A percentile compares a stretch with the other conserved stretches of the same genome.
These are phyloP conservation scores for Mesorhabditis belari DNA, from an alignment of 2,888 invertebrate species.

Conservation along the genomic window DNA sequence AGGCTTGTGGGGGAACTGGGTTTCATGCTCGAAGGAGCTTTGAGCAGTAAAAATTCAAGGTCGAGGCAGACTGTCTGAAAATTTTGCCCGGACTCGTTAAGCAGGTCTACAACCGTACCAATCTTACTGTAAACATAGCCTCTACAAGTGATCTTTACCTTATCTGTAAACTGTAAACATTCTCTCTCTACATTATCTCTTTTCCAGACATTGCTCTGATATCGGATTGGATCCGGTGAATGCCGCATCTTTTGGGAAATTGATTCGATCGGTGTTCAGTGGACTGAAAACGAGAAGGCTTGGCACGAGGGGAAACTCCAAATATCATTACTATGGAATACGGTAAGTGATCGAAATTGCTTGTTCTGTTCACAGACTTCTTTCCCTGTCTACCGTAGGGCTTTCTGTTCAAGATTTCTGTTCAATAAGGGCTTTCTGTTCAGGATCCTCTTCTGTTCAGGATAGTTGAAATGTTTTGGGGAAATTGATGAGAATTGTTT, in stretches of 20 bases:
- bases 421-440: too few relatives aligned
- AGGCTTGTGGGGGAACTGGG: too few relatives aligned
- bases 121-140: neutral
- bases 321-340: slow-evolving; percentile 98
- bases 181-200: neutral
- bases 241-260: slow-evolving; percentile 97
- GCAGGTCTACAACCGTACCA: neutral
- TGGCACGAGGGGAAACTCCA: slow-evolving; percentile 67
- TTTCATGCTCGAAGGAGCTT: too few relatives aligned
- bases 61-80: too few relatives aligned
- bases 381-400: too few relatives aligned
- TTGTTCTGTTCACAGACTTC: too few relatives aligned
- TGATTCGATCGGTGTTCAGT: slow-evolving; percentile 93
- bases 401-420: too few relatives aligned
- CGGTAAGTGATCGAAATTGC: slow-evolving; percentile 55
- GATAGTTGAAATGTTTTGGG: too few relatives aligned
- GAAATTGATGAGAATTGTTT: neutral
- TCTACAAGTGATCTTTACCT: neutral
- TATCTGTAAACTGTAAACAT: too few relatives aligned
- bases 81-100: too few relatives aligned
- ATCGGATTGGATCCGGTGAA: slow-evolving; percentile 95
- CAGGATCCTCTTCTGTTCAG: too few relatives aligned
- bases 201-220: slow-evolving; percentile 67
- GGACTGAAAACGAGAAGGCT: slow-evolving; percentile 86
- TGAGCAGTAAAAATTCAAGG: too few relatives aligned